Evolutionary conservation across 2,797 vertebrate species (phyloP), one percentile per base, ranked within the genome.

Genomic region (Bucorvus abyssinicus): DNA sequence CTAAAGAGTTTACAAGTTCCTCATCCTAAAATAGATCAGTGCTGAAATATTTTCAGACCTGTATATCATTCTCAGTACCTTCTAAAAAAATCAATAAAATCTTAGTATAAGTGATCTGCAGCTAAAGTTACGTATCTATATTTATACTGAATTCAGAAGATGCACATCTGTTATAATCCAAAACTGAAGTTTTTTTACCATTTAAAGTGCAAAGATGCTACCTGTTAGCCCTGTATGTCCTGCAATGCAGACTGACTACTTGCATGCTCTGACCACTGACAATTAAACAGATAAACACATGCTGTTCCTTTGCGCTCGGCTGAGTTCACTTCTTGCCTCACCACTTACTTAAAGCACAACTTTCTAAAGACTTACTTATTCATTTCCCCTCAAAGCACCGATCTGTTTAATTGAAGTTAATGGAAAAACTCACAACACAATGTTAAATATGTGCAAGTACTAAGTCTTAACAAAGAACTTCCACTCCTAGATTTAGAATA

Each of bases 401-500:
- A 81, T 7, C 11, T 30, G 6, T 78, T 86, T 61, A 84, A 70
- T 3, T 67, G 40, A 89, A 77, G 61, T 68, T 71, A 88, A 87
- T 7, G 9, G 36, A 18, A 75, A 95, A 91, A 90, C 56, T 82
- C 90, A 81, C 57, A 90, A 65, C 49, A 79, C 52, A 50, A 47
- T 10, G 12, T 55, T 79, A 84, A 91, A 49, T 57, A 83, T 4
- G 4, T 53, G 8, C 32, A 94, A 93, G 19, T 44, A 68, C 5
- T 24, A 80, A 36, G 42, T 32, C 73, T 65, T 84, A 53, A 85
- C 20, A 81, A 86, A 86, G 30, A 13, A 83, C 40, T 74, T 75
- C 30, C 12, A 57, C 3, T 52, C 16, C 24, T 84, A 73, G 76
- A 71, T n/a, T 77, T 30, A 73, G 55, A 67, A 69, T 10, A 76